phyloP scores from a whole-genome alignment of 2,888 invertebrate genomes.

The Rhyacophila evoluta region DNA sequence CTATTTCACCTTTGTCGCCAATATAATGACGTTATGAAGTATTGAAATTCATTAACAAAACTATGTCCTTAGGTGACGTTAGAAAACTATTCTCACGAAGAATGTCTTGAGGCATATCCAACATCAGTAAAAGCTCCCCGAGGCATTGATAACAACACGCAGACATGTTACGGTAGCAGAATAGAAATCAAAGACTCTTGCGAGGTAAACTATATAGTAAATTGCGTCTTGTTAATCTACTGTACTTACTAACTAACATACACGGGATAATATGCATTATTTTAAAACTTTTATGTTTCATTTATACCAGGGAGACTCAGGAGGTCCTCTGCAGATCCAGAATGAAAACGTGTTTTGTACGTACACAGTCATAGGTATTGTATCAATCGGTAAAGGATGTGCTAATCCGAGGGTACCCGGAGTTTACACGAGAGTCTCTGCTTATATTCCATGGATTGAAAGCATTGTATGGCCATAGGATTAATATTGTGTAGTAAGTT shows the following conservation, averaged over 20 bases:
- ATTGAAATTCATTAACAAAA: too few relatives aligned
- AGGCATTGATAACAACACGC: constrained; percentile 42
- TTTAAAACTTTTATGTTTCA: too few relatives aligned
- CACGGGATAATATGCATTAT: too few relatives aligned
- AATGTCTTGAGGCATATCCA: constrained; percentile 32
- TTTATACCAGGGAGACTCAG: constrained; percentile 73
- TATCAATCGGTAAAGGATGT: constrained; percentile 68
- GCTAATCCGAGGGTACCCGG: constrained; percentile 65
- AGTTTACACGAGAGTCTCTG: constrained; percentile 71
- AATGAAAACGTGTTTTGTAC: constrained; percentile 63
- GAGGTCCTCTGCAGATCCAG: constrained; percentile 71
- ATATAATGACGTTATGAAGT: too few relatives aligned
- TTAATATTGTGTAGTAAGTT: too few relatives aligned
- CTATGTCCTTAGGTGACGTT: constrained; percentile 47
- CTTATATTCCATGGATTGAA: constrained; percentile 73
- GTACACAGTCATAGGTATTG: constrained; percentile 68
- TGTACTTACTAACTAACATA: too few relatives aligned
- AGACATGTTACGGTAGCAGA: constrained; percentile 39
- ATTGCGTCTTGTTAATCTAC: too few relatives aligned
- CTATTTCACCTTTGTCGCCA: too few relatives aligned
- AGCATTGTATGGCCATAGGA: constrained; percentile 68
- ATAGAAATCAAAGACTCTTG: constrained; percentile 46
- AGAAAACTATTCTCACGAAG: constrained; percentile 27
- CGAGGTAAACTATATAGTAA: constrained; percentile 29
- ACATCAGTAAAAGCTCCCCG: neutral